Conservation (phyloP, 2,797 vertebrate species). For the Bufotes viridis region DNA sequence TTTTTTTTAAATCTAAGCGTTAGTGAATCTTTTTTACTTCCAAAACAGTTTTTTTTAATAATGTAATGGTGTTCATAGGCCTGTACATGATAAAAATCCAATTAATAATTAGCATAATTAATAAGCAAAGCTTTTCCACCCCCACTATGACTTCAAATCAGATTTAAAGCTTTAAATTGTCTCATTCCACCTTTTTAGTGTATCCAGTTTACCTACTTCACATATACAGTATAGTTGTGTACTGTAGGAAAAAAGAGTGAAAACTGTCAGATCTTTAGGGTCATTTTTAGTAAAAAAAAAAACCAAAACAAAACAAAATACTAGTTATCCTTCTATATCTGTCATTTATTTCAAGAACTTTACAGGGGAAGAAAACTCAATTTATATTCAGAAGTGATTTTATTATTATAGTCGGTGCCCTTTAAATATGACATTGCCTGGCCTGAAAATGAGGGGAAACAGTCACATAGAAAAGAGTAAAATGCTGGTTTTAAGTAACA, state of each 20-base stretch:
- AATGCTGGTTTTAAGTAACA: no score
- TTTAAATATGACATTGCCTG: no score
- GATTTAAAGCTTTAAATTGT: not conserved
- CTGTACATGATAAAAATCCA: constrained; percentile 43
- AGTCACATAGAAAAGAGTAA: no score
- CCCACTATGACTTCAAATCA: constrained; percentile 11
- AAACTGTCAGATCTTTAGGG: not conserved
- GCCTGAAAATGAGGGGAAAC: no score
- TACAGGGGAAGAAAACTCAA: not conserved
- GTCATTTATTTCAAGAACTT: not conserved
- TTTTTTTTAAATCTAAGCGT: constrained; percentile 41
- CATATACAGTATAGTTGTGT: not conserved
- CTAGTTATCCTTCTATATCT: not conserved
- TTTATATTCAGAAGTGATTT: not conserved
- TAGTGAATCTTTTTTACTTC: constrained; percentile 18
- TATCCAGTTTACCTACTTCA: not conserved
- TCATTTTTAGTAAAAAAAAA: not conserved
- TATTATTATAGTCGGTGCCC: not conserved
- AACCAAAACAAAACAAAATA: no score
- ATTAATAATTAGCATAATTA: constrained; percentile 63
- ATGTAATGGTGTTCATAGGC: constrained; percentile 26
- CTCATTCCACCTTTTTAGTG: constrained; percentile 14
- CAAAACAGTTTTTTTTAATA: constrained; percentile 51
- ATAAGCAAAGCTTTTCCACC: constrained; percentile 40
- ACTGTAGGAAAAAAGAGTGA: not conserved